phyloP scores from a whole-genome alignment of 2,888 invertebrate genomes.

The Gnatocerus cornutus region DNA sequence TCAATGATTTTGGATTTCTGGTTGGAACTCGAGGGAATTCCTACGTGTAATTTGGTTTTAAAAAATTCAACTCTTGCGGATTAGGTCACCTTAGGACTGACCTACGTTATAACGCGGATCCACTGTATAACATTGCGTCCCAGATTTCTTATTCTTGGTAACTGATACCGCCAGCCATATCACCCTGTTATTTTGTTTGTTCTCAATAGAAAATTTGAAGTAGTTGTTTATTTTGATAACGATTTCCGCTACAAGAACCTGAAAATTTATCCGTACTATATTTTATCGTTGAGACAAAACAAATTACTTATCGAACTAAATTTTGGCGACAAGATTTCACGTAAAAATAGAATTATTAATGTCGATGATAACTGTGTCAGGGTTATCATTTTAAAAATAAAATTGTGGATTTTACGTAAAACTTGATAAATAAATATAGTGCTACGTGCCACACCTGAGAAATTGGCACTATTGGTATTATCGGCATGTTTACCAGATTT shows the following conservation, averaged over 20 bases:
- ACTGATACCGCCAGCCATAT: neutral
- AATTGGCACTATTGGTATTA: neutral
- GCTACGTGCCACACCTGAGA: neutral
- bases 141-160: no score
- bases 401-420: neutral
- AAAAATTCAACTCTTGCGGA: neutral
- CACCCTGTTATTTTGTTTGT: neutral
- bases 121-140: no score
- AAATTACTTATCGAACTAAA: neutral
- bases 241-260: neutral
- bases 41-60: neutral
- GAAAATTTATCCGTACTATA: no score
- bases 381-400: neutral
- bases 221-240: conserved; percentile 4
- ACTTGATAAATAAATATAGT: no score
- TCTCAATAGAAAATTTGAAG: neutral
- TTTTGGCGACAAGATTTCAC: neutral
- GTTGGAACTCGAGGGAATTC: conserved; percentile 1
- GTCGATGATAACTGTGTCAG: neutral
- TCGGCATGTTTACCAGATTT: no score
- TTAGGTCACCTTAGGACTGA: no score
- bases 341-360: conserved; percentile 9
- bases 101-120: no score
- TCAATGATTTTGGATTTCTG: conserved; percentile 32
- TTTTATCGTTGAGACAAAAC: neutral